Evolutionary conservation across 2,113 vertebrate genomes (phyloP).

Genomic region (Rhabdornis inornatus): DNA sequence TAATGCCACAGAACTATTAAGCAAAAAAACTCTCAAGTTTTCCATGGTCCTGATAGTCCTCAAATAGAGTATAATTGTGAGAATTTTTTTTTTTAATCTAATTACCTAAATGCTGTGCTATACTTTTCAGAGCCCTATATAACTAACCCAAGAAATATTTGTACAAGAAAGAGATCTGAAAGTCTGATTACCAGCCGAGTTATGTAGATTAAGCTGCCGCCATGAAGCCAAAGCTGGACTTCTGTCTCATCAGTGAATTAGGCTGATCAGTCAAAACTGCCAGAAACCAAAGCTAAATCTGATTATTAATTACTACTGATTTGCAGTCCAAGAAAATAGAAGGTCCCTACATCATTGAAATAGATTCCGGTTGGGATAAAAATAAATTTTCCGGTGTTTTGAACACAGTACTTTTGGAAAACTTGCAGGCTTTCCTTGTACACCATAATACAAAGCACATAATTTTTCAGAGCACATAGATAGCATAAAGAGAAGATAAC

Average conservation of each 20-base stretch:
- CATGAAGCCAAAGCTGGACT: not conserved
- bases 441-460: not conserved
- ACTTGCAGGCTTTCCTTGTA: not conserved
- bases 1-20: not conserved
- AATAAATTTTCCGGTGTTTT: not conserved
- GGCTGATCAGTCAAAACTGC: not conserved
- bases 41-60: not conserved
- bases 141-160: not conserved
- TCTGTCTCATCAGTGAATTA: not conserved
- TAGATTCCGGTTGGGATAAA: not conserved
- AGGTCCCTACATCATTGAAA: not conserved
- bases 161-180: not conserved
- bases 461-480: not conserved
- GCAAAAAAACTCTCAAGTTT: not conserved
- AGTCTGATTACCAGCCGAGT: not conserved
- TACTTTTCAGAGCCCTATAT: not conserved
- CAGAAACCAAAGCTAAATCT: not conserved
- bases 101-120: not conserved
- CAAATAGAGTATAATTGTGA: not conserved
- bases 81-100: not conserved
- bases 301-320: not conserved
- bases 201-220: not conserved
- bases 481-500: not conserved
- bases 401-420: not conserved
- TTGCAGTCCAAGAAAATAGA: not conserved